These are phyloP conservation scores for Motacilla tschutschensis DNA, from an alignment of 2,113 vertebrate species.

Conservation along the genomic window DNA sequence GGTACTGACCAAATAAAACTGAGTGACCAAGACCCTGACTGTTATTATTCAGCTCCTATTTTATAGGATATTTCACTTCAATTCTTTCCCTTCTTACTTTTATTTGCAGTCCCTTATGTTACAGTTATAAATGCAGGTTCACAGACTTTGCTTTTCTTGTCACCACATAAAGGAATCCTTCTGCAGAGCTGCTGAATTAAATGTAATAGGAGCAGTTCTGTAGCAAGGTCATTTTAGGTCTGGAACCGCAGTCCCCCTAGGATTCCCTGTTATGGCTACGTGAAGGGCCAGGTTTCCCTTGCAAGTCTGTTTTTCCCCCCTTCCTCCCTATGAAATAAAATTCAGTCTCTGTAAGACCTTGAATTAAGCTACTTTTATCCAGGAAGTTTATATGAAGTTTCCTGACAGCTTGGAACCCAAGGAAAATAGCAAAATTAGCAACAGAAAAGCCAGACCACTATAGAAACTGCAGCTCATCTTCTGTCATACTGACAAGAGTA, in stretches of 20 bases:
- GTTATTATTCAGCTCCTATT: background rate
- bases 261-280: conserved; percentile 30
- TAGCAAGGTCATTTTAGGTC: conserved; percentile 33
- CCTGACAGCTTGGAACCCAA: background rate
- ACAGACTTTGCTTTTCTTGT: conserved; percentile 40
- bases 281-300: background rate
- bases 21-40: background rate
- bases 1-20: background rate
- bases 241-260: background rate
- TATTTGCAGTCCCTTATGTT: conserved; percentile 1
- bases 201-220: background rate
- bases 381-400: conserved; percentile 14
- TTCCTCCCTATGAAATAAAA: conserved; percentile 32
- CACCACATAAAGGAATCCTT: conserved; percentile 27
- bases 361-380: conserved; percentile 40
- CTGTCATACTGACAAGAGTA: background rate
- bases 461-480: conserved; percentile 3
- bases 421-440: background rate
- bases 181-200: conserved; percentile 27
- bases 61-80: conserved; percentile 4
- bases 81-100: background rate
- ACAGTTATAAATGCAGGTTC: background rate
- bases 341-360: conserved; percentile 25
- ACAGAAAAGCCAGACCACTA: background rate
- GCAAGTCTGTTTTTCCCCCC: background rate